These are phyloP conservation scores for Cheilosia scutellata DNA, from an alignment of 2,888 invertebrate genomes.

Conservation along the genomic window DNA sequence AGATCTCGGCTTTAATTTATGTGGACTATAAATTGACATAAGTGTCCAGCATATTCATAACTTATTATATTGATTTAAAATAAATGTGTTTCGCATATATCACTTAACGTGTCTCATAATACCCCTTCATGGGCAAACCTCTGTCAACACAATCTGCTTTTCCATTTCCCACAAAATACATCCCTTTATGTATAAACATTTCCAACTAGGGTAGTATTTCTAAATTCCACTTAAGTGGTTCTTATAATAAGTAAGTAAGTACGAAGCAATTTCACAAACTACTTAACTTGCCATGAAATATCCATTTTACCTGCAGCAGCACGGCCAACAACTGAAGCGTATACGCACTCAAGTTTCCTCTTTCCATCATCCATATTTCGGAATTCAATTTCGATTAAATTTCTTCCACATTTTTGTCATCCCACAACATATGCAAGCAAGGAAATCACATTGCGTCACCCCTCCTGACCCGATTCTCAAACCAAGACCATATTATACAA, in stretches of 20 bases:
- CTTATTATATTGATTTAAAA: too few species aligned
- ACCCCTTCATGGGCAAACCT: background rate
- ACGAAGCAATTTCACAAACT: constrained; percentile 16
- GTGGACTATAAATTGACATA: too few species aligned
- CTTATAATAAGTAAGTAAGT: background rate
- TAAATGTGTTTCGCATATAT: background rate
- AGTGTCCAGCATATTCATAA: too few species aligned
- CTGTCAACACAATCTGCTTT: background rate
- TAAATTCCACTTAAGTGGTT: background rate
- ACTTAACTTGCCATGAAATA: constrained; percentile 17
- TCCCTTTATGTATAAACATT: background rate
- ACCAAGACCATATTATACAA: background rate
- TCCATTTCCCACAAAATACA: background rate
- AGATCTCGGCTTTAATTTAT: too few species aligned
- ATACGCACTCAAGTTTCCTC: background rate
- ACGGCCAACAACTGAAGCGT: background rate
- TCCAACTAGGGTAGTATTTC: background rate
- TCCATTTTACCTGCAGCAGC: background rate
- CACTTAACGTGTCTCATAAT: background rate
- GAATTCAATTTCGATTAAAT: constrained; percentile 33
- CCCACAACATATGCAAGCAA: background rate
- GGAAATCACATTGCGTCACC: constrained; percentile 1
- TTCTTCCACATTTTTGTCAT: background rate
- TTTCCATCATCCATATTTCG: background rate
- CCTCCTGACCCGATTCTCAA: constrained; percentile 22